phyloP scores from a whole-genome alignment of 2,113 vertebrate genomes.

The Blennius ocellaris region DNA sequence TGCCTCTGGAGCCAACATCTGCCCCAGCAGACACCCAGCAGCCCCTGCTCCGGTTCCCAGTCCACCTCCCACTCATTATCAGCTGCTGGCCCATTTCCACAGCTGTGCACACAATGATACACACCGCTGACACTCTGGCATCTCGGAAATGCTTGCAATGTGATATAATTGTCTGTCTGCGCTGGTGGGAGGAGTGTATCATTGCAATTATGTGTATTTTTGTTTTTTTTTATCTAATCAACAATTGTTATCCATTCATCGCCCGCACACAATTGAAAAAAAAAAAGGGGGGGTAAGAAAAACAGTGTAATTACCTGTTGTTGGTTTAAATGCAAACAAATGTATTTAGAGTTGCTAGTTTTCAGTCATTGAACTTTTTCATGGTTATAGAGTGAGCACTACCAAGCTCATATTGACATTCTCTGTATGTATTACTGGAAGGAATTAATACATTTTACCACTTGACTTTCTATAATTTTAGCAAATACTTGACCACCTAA shows the following conservation, averaged over 20 bases:
- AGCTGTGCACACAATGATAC: conserved; percentile 41
- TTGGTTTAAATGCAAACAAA: too few relatives aligned
- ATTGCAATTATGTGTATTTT: background rate
- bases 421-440: too few relatives aligned
- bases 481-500: too few relatives aligned
- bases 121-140: conserved; percentile 45
- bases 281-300: background rate
- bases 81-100: conserved; percentile 44
- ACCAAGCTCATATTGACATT: too few relatives aligned
- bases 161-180: conserved; percentile 34
- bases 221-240: background rate
- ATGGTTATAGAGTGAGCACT: too few relatives aligned
- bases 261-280: background rate
- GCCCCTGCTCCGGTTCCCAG: conserved; percentile 42
- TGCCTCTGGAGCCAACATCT: conserved; percentile 64
- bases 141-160: conserved; percentile 46
- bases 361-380: too few relatives aligned
- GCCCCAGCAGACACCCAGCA: conserved; percentile 48
- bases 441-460: too few relatives aligned
- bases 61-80: conserved; percentile 61
- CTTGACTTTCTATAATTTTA: too few relatives aligned
- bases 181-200: conserved; percentile 31
- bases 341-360: too few relatives aligned
- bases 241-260: background rate
- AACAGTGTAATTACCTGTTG: background rate